Conservation (phyloP, 2,113 vertebrate genomes). For the Melanerpes formicivorus region DNA sequence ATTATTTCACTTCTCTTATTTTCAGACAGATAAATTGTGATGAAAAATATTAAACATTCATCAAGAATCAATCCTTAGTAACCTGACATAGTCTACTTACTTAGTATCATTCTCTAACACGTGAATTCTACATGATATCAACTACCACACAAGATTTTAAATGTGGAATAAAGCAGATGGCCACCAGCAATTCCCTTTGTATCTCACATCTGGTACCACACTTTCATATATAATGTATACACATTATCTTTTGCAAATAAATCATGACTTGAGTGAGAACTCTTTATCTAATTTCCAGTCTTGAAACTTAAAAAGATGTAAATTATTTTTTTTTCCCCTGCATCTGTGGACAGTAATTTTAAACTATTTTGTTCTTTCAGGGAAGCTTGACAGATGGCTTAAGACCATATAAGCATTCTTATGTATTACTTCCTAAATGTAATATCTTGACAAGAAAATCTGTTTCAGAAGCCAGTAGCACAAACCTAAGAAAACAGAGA, state of each 20-base stretch:
- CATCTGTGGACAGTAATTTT: constrained; percentile 46
- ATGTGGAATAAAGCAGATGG: constrained; percentile 67
- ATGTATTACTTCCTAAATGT: neutral
- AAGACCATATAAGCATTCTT: constrained; percentile 18
- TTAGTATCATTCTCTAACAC: constrained; percentile 34
- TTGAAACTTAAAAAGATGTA: constrained; percentile 60
- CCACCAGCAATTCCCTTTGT: constrained; percentile 6
- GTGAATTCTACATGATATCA: constrained; percentile 54
- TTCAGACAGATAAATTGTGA: neutral
- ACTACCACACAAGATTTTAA: constrained; percentile 49
- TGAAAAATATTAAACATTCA: constrained; percentile 40
- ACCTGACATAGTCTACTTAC: constrained; percentile 57
- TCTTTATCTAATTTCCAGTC: constrained; percentile 62
- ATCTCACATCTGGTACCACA: constrained; percentile 65
- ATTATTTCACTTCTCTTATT: neutral
- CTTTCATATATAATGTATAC: constrained; percentile 27
- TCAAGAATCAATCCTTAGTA: constrained; percentile 26
- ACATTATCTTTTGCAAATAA: constrained; percentile 60
- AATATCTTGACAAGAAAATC: constrained; percentile 17
- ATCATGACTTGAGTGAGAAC: constrained; percentile 61
- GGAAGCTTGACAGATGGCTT: constrained; percentile 7
- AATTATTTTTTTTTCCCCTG: constrained; percentile 23
- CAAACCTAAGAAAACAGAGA: neutral
- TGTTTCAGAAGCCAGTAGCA: neutral
- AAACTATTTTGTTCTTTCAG: constrained; percentile 31